A percentile compares a stretch with the other conserved stretches of the same genome.
These are phyloP conservation scores for Prietella phreatophila DNA, from an alignment of 2,113 vertebrate genomes.

Conservation along the genomic window DNA sequence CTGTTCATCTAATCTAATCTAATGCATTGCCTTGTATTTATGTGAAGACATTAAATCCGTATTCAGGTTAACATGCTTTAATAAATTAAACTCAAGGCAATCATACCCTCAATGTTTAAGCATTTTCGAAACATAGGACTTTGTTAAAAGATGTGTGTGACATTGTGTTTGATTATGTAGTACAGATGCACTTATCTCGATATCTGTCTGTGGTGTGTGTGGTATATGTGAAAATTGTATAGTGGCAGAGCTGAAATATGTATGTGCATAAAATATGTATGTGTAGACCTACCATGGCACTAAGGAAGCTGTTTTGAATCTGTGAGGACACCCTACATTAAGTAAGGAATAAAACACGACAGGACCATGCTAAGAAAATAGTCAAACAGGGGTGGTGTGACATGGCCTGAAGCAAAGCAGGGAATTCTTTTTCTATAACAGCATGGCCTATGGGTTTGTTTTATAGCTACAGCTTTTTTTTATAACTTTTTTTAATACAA, in stretches of 20 bases:
- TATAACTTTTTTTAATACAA: background rate
- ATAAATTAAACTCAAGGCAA: constrained; percentile 6
- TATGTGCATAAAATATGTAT: background rate
- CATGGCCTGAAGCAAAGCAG: too few species aligned
- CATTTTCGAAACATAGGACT: background rate
- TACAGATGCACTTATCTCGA: background rate
- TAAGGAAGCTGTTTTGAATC: background rate
- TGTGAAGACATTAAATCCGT: constrained; percentile 30
- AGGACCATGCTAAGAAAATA: background rate
- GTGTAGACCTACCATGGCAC: background rate
- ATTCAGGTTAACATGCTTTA: constrained; percentile 33
- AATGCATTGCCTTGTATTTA: constrained; percentile 25
- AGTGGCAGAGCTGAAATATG: background rate
- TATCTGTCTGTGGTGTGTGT: constrained; percentile 8
- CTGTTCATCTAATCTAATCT: constrained; percentile 23
- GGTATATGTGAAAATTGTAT: background rate
- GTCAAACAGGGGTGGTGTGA: background rate
- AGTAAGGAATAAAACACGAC: background rate
- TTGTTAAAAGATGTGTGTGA: background rate
- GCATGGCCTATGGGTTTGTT: background rate
- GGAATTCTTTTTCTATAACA: background rate
- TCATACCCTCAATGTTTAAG: background rate
- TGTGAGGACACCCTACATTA: background rate
- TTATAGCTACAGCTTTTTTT: too few species aligned
- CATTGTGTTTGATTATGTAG: background rate